Conservation (phyloP, 2,113 vertebrate species). For the Amblyornis subalaris region DNA sequence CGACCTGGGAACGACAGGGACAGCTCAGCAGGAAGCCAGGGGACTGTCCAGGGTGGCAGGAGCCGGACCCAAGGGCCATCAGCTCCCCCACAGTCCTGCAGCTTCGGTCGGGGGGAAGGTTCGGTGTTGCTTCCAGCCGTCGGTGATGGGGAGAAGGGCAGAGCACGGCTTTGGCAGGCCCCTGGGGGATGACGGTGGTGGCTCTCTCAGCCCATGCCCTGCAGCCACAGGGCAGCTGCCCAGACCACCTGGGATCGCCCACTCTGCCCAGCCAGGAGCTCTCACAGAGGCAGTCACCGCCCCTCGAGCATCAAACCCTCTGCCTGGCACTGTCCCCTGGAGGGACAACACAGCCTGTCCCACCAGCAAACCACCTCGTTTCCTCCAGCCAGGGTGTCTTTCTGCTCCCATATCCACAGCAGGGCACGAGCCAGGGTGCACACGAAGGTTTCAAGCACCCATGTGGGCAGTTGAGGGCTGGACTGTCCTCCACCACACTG, state of each 20-base stretch:
- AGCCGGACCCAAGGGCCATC: neutral
- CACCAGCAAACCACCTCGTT: accelerated
- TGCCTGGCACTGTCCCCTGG: neutral
- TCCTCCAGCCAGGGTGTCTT: neutral
- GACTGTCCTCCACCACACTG: accelerated
- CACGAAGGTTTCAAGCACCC: neutral
- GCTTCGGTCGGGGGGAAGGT: accelerated
- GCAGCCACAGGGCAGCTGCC: neutral
- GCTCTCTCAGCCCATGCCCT: neutral
- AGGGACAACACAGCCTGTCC: neutral
- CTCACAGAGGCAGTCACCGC: neutral
- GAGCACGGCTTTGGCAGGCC: accelerated
- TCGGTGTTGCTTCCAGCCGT: neutral
- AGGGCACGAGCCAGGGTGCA: neutral
- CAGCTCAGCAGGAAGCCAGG: neutral
- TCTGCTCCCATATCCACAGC: no score
- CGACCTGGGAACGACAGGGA: constrained; percentile 75
- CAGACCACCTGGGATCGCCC: accelerated
- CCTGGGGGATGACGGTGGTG: accelerated
- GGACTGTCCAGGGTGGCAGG: accelerated
- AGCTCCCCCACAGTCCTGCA: accelerated
- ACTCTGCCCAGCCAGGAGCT: neutral
- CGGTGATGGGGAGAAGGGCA: accelerated
- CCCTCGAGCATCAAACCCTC: accelerated
- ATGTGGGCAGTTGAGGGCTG: accelerated